These are phyloP conservation scores for Perccottus glenii DNA, from an alignment of 2,113 vertebrate genomes.

Conservation along the genomic window DNA sequence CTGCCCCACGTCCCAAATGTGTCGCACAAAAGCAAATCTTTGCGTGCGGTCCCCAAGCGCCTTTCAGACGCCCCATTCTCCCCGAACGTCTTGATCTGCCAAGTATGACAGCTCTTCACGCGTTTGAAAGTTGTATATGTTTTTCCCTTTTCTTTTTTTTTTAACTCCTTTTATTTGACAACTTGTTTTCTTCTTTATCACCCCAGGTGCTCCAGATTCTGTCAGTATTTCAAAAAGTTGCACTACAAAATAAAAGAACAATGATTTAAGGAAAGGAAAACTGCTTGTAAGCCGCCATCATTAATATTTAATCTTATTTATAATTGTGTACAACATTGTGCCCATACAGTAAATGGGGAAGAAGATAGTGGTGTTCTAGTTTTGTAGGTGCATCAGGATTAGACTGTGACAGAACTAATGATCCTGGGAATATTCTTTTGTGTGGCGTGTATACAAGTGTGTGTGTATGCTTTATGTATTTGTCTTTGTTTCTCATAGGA, in stretches of 20 bases:
- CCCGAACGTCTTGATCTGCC: slow-evolving; percentile 72
- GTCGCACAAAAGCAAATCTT: slow-evolving; percentile 59
- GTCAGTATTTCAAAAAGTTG: slow-evolving; percentile 72
- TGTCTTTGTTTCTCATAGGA: slow-evolving; percentile 77
- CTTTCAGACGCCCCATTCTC: slow-evolving; percentile 65
- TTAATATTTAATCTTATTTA: slow-evolving; percentile 78
- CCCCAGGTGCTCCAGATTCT: slow-evolving; percentile 72
- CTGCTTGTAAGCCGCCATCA: slow-evolving; percentile 59
- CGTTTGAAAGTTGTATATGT: slow-evolving; percentile 71
- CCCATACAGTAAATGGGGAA: slow-evolving; percentile 67
- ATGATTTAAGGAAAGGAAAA: slow-evolving; percentile 44
- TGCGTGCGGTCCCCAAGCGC: slow-evolving; percentile 60
- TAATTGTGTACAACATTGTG: slow-evolving; percentile 69
- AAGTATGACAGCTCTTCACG: slow-evolving; percentile 72
- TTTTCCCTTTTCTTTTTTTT: slow-evolving; percentile 32
- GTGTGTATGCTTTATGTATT: slow-evolving; percentile 70
- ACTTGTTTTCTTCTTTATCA: slow-evolving; percentile 76
- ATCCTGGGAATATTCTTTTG: slow-evolving; percentile 76
- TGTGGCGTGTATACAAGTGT: slow-evolving; percentile 44
- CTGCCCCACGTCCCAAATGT: slow-evolving; percentile 67
- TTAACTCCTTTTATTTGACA: slow-evolving; percentile 71
- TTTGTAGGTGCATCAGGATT: slow-evolving; percentile 76
- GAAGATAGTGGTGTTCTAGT: slow-evolving; percentile 71
- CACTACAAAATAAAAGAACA: slow-evolving; percentile 67
- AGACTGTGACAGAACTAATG: slow-evolving; percentile 77